These are phyloP conservation scores for Limulus polyphemus DNA, from an alignment of 2,888 invertebrate genomes.

Conservation along the genomic window DNA sequence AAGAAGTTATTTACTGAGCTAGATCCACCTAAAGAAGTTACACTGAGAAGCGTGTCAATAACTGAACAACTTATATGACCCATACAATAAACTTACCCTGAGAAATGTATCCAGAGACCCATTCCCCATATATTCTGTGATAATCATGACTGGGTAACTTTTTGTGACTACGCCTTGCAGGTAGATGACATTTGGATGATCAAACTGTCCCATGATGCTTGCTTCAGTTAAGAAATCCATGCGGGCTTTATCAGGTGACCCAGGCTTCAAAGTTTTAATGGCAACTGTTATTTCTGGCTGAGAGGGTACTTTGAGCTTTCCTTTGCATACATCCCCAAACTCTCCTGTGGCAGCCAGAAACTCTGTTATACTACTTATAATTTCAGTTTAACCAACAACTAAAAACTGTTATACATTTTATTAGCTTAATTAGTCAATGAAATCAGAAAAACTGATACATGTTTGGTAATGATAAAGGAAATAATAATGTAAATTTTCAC, in stretches of 20 bases:
- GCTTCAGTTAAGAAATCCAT: constrained; percentile 98
- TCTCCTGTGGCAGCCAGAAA: constrained; percentile 47
- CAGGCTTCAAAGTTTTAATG: constrained; percentile 83
- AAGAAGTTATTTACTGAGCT: too few species aligned
- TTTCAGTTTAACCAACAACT: too few species aligned
- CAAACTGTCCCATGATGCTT: constrained; percentile 99
- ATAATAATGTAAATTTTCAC: too few species aligned
- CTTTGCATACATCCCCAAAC: constrained; percentile 97
- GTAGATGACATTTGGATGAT: constrained; percentile 97
- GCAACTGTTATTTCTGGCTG: constrained; percentile 76
- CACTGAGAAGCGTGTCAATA: too few species aligned
- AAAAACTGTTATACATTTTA: too few species aligned
- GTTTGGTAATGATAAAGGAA: too few species aligned
- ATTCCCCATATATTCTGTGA: constrained; percentile 99
- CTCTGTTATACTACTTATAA: too few species aligned
- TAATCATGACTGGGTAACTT: constrained; percentile 91
- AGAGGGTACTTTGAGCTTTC: constrained; percentile 74
- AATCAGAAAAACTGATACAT: too few species aligned
- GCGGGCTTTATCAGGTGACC: constrained; percentile 77
- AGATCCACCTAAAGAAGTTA: too few species aligned
- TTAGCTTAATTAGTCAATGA: too few species aligned
- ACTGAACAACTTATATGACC: too few species aligned
- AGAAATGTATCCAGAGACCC: constrained; percentile 95
- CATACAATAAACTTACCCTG: constrained; percentile 41
- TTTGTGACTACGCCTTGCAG: constrained; percentile 95